A percentile compares a stretch with the other conserved stretches of the same genome.
Evolutionary conservation across 2,113 vertebrate genomes (phyloP).

Genomic region (Copsychus sechellarum): DNA sequence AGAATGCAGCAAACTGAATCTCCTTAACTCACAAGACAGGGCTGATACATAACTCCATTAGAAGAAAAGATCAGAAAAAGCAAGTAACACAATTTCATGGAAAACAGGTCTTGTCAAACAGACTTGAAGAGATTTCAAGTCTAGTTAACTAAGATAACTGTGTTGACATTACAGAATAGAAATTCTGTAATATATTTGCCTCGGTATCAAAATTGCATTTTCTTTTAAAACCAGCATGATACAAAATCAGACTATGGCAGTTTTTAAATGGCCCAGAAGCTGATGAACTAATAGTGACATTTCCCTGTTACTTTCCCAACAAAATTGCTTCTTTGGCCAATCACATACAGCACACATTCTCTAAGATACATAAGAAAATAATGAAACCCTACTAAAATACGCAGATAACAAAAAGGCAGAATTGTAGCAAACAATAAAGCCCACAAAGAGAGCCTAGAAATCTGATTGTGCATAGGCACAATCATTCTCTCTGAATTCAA

Average conservation of each 20-base stretch:
- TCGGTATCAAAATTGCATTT: slow-evolving; percentile 3
- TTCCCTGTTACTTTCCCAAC: not conserved
- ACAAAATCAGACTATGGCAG: not conserved
- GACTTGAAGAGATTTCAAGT: slow-evolving; percentile 37
- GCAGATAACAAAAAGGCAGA: slow-evolving; percentile 11
- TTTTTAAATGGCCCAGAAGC: not conserved
- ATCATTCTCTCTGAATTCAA: not conserved
- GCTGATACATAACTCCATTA: slow-evolving; percentile 23
- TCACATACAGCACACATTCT: not conserved
- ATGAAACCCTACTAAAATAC: slow-evolving; percentile 2
- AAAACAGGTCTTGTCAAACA: slow-evolving; percentile 43
- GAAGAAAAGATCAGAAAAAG: slow-evolving; percentile 12
- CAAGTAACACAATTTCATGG: slow-evolving; percentile 45
- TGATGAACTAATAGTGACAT: not conserved
- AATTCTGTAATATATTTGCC: slow-evolving; percentile 27
- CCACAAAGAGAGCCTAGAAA: not conserved
- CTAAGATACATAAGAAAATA: not conserved
- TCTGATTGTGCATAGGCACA: not conserved
- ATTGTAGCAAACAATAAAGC: slow-evolving; percentile 7
- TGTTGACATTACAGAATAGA: slow-evolving; percentile 35
- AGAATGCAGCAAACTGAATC: slow-evolving; percentile 36
- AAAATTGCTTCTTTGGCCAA: not conserved
- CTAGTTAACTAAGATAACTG: slow-evolving; percentile 48
- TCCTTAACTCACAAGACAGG: not conserved
- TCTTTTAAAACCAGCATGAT: not conserved